Evolutionary conservation across 2,797 vertebrate species (phyloP).

Genomic region (Cuniculus paca): DNA sequence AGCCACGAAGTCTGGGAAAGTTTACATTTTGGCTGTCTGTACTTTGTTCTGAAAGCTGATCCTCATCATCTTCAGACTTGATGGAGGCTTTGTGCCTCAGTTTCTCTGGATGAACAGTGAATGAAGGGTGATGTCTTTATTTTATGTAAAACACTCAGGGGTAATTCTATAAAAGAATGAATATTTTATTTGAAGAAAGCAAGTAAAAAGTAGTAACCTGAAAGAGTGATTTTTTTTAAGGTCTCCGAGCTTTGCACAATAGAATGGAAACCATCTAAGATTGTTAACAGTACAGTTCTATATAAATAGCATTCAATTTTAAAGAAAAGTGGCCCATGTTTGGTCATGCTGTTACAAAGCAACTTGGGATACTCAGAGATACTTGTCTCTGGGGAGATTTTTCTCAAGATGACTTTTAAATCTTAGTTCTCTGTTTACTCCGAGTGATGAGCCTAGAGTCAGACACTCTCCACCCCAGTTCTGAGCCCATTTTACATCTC

Average conservation of each 20-base stretch:
- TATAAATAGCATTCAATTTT: background rate
- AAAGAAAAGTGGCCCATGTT: background rate
- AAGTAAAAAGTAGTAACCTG: slow-evolving; percentile 54
- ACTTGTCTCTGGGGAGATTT: background rate
- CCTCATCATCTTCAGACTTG: background rate
- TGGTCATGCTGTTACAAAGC: background rate
- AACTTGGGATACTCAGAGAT: background rate
- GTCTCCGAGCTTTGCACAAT: slow-evolving; percentile 14
- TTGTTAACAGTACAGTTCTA: background rate
- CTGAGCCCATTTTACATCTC: background rate
- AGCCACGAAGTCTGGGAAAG: background rate
- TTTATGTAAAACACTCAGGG: slow-evolving; percentile 60
- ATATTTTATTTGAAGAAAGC: slow-evolving; percentile 60
- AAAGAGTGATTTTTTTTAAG: background rate
- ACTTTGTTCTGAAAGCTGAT: background rate
- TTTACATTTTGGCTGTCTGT: background rate
- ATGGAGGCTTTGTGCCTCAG: background rate
- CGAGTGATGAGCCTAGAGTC: background rate
- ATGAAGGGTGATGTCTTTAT: slow-evolving; percentile 2
- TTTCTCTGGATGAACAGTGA: slow-evolving; percentile 39
- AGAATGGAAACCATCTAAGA: slow-evolving; percentile 9
- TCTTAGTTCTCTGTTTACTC: slow-evolving; percentile 15
- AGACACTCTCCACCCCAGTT: background rate
- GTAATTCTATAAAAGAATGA: background rate
- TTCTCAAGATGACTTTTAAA: slow-evolving; percentile 43